A percentile compares a stretch with the other conserved stretches of the same genome.
Evolutionary conservation across 2,888 invertebrate genomes (phyloP).

Genomic region (Steromphala cineraria): DNA sequence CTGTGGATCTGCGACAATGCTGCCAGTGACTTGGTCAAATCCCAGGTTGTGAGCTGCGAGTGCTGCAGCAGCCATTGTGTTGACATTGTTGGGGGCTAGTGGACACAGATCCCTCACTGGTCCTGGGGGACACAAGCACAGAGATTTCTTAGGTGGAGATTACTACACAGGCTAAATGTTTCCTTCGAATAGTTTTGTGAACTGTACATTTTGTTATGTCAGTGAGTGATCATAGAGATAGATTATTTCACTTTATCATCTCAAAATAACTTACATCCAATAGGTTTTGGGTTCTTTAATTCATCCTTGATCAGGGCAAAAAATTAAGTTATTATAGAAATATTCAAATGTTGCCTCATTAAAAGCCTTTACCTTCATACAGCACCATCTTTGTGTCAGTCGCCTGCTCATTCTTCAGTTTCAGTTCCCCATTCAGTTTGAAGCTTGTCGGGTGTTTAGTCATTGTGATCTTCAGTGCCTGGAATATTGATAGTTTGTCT

Average conservation of each 20-base stretch:
- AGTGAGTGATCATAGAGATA: too few species aligned
- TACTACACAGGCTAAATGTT: neutral
- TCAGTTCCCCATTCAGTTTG: conserved; percentile 76
- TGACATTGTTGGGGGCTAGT: conserved; percentile 79
- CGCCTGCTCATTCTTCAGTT: conserved; percentile 73
- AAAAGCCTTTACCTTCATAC: conserved; percentile 75
- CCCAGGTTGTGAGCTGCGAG: conserved; percentile 78
- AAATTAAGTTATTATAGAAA: neutral
- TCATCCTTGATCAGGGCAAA: too few species aligned
- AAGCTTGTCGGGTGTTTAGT: conserved; percentile 78
- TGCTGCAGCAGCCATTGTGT: conserved; percentile 80
- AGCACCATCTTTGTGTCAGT: conserved; percentile 70
- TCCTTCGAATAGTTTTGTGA: too few species aligned
- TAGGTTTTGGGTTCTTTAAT: too few species aligned
- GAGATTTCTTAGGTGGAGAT: too few species aligned
- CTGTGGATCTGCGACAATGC: conserved; percentile 78
- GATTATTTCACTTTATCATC: too few species aligned
- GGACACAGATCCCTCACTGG: conserved; percentile 78
- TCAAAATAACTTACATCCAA: too few species aligned
- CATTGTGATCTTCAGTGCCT: conserved; percentile 78
- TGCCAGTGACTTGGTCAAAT: conserved; percentile 77
- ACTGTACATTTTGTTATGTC: too few species aligned
- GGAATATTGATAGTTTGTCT: conserved; percentile 42
- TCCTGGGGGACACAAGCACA: too few species aligned
- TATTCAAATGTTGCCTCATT: neutral